Percentiles rank a stretch among this genome's conserved stretches.
Conservation (phyloP, 1,140 invertebrate genomes). For the Lucilia cuprina region DNA sequence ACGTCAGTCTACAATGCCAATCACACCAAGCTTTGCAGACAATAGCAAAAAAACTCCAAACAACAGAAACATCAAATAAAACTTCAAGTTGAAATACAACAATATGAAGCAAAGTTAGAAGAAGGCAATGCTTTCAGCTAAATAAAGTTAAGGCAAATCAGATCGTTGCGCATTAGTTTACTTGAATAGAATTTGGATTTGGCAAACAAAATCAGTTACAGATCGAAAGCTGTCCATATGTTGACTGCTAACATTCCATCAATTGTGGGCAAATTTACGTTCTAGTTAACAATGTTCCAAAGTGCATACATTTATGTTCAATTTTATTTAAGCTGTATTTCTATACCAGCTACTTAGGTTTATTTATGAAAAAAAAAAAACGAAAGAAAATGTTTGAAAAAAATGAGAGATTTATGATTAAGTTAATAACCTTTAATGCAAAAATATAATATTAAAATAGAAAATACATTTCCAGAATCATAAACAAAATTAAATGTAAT, state of each 20-base stretch:
- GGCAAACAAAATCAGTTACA: conserved; percentile 14
- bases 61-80: not conserved
- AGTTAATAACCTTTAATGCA: conserved; percentile 17
- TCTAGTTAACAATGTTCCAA: conserved; percentile 7
- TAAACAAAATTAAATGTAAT: not conserved
- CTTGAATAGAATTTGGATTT: not conserved
- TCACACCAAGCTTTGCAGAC: not conserved
- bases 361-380: not conserved
- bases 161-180: conserved; percentile 6
- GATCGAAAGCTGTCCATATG: conserved; percentile 16
- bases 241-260: conserved; percentile 6
- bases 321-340: not conserved
- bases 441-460: not conserved
- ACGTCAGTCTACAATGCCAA: conserved; percentile 16
- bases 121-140: conserved; percentile 5
- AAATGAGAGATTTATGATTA: not conserved
- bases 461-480: not conserved
- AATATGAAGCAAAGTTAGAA: not conserved
- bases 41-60: not conserved
- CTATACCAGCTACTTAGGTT: not conserved
- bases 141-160: conserved; percentile 3
- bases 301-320: not conserved
- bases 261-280: conserved; percentile 17
- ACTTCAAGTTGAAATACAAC: not conserved
- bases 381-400: not conserved